Conservation (phyloP, 2,797 vertebrate species). For the Graptemys geographica region DNA sequence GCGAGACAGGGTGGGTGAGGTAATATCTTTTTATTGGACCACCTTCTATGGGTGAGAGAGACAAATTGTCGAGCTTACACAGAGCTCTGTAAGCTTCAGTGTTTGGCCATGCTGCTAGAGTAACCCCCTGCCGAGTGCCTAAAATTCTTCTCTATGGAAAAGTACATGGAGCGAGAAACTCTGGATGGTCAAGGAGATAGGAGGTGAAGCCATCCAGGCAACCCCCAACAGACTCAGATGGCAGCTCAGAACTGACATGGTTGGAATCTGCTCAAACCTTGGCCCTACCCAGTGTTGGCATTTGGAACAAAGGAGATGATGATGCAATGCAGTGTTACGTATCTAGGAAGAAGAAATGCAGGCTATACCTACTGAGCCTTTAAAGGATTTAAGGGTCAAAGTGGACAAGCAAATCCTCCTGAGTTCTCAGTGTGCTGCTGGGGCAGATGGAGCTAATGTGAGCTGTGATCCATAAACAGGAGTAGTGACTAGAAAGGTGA, state of each 20-base stretch:
- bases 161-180: neutral
- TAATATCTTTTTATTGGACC: too few species aligned
- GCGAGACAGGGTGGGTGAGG: too few species aligned
- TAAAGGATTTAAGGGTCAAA: neutral
- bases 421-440: neutral
- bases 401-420: neutral
- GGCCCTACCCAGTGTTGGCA: neutral
- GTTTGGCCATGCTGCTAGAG: neutral
- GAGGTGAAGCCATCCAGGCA: neutral
- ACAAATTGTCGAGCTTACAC: neutral
- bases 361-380: neutral
- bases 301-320: neutral
- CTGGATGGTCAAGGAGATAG: neutral
- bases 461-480: neutral
- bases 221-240: neutral
- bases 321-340: neutral
- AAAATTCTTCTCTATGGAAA: neutral
- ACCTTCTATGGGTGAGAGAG: too few species aligned
- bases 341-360: neutral
- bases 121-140: neutral
- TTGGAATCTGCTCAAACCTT: neutral
- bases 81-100: neutral
- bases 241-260: neutral
- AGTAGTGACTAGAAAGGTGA: neutral
- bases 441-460: neutral